Conservation (phyloP, 2,888 invertebrate species). For the Hemicrepidius hirtus region DNA sequence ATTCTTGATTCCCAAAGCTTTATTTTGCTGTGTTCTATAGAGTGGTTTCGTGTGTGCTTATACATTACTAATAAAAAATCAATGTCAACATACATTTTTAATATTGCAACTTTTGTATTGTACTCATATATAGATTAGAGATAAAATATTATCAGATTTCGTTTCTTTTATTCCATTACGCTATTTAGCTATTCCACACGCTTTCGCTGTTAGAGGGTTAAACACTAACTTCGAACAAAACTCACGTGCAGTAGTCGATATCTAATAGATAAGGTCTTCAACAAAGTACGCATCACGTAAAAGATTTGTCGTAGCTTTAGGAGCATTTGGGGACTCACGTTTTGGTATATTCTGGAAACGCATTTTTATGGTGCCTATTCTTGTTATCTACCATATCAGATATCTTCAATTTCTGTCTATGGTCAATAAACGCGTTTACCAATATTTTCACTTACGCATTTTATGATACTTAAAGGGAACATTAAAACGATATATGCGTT, state of each 20-base stretch:
- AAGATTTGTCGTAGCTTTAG: slow-evolving; percentile 32
- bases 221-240: not conserved
- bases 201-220: slow-evolving; percentile 8
- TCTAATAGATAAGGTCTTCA: slow-evolving; percentile 33
- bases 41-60: no score
- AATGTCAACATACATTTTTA: not conserved
- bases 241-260: slow-evolving; percentile 25
- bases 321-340: slow-evolving; percentile 25
- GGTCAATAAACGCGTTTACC: slow-evolving; percentile 2
- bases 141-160: slow-evolving; percentile 13
- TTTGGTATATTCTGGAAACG: slow-evolving; percentile 14
- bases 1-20: no score
- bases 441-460: no score
- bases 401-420: not conserved
- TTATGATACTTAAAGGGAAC: no score
- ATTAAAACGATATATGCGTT: no score
- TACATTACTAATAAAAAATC: not conserved
- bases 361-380: slow-evolving; percentile 13
- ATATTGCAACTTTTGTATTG: not conserved
- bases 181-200: slow-evolving; percentile 20
- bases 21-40: no score
- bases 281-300: slow-evolving; percentile 30
- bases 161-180: not conserved
- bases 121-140: slow-evolving; percentile 7
- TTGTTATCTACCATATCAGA: slow-evolving; percentile 16